Evolutionary conservation across 2,113 vertebrate genomes (phyloP).

Genomic region (Psittacus erithacus): DNA sequence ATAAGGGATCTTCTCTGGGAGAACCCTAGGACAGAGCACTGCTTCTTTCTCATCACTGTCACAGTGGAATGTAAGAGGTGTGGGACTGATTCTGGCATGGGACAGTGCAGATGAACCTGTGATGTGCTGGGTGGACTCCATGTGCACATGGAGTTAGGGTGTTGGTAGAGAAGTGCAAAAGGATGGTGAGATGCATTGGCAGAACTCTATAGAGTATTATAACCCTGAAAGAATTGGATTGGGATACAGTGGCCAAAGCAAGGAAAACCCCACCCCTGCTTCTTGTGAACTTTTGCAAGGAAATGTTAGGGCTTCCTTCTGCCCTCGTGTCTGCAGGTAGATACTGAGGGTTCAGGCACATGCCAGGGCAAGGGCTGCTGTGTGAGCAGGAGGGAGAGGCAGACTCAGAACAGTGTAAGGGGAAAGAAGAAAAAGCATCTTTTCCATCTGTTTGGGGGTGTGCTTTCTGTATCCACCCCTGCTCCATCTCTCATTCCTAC

Average conservation of each 20-base stretch:
- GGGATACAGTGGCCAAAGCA: not conserved
- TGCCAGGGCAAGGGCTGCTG: not conserved
- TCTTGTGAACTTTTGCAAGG: not conserved
- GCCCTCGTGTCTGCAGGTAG: not conserved
- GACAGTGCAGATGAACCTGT: too few relatives aligned
- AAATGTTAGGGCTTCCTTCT: not conserved
- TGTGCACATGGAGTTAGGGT: accelerated
- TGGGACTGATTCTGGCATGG: not conserved
- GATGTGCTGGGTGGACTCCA: not conserved
- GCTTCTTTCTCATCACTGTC: not conserved
- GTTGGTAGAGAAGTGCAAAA: not conserved
- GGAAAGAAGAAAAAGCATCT: not conserved
- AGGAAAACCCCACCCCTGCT: accelerated
- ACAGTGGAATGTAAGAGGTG: not conserved
- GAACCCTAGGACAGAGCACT: not conserved
- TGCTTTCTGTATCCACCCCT: not conserved
- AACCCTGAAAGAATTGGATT: not conserved
- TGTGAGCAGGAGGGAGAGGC: not conserved
- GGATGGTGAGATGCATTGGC: not conserved
- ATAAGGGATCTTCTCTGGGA: not conserved
- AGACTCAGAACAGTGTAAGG: not conserved
- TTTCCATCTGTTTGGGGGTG: not conserved
- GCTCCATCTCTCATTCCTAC: not conserved
- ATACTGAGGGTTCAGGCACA: not conserved
- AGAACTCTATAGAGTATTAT: not conserved